Evolutionary conservation across 2,113 vertebrate species (phyloP), one percentile per base, ranked within the genome.

Genomic region (Zeus faber): DNA sequence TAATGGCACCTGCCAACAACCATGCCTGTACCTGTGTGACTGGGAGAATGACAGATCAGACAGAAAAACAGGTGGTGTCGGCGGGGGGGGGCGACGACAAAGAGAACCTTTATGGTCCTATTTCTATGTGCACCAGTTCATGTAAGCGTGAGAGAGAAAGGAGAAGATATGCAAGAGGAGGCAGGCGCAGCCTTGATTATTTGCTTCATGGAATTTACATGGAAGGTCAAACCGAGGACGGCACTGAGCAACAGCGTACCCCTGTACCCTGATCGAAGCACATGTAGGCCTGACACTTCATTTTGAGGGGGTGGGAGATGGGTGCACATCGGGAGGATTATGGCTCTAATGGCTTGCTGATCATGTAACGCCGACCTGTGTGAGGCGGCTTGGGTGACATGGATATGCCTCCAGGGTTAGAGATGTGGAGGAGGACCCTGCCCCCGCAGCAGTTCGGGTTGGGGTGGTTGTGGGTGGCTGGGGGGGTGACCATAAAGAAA

Each of bases 381-480:
- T 45, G 40, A 35, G 17, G 69, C 73, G 33, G 60, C 56, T 41
- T n/a, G 57, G 31, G 14, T 71, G 81, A 81, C 67, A 87, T 60
- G 33, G 83, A 87, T 87, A 83, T 49, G 75, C 29, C 85, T 64
- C 70, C 60, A 26, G 63, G 77, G 33, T 65, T 40, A 29, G 58
- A 64, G 29, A 2, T 5, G 18, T 8, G 47, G n/a, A 44, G 41
- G 27, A 43, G 13, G 29, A n/a, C n/a, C n/a, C n/a, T n/a, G n/a
- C n/a, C n/a, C n/a, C n/a, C n/a, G n/a, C n/a, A 21, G 31, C 8
- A n/a, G n/a, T n/a, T n/a, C n/a, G 17, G 20, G 43, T 6, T n/a
- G 26, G n/a, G 2, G 6, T 4, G 23, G 26, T 11, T 17, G 33
- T 23, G 23, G 1, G n/a, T 17, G 8, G 31, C 23, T 48, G 40